Percentiles rank a stretch among this genome's conserved stretches.
Evolutionary conservation across 2,888 invertebrate genomes (phyloP).

Genomic region (Atethmia centrago): DNA sequence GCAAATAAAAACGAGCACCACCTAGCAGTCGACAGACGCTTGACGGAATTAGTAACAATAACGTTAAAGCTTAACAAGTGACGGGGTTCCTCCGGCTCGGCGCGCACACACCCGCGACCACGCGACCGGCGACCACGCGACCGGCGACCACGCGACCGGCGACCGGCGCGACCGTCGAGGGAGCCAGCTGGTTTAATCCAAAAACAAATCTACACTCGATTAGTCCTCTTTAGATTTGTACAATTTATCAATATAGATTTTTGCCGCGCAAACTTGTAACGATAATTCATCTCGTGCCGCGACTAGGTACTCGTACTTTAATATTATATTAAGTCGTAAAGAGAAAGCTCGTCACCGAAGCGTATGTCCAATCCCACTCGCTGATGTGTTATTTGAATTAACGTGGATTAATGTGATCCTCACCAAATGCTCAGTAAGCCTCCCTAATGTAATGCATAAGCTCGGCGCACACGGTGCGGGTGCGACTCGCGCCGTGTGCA

Average conservation of each 20-base stretch:
- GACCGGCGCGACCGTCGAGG: background rate
- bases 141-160: background rate
- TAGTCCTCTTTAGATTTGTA: slow-evolving; percentile 54
- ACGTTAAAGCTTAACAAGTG: slow-evolving; percentile 49
- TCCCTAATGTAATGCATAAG: slow-evolving; percentile 16
- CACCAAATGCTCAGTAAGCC: slow-evolving; percentile 37
- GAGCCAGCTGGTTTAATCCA: slow-evolving; percentile 42
- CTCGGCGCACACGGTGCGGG: background rate
- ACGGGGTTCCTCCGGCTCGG: background rate
- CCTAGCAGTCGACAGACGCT: slow-evolving; percentile 37
- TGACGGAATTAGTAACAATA: slow-evolving; percentile 59
- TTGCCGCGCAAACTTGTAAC: slow-evolving; percentile 55
- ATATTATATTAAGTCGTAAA: slow-evolving; percentile 28
- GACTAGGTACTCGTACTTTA: slow-evolving; percentile 8
- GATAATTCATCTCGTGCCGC: slow-evolving; percentile 40
- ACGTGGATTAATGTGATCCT: slow-evolving; percentile 39
- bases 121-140: too few relatives aligned
- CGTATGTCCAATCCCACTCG: background rate
- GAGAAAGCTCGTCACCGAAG: slow-evolving; percentile 18
- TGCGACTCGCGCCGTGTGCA: slow-evolving; percentile 11
- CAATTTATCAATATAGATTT: slow-evolving; percentile 64
- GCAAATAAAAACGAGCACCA: slow-evolving; percentile 57
- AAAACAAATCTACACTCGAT: slow-evolving; percentile 64
- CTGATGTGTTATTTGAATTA: slow-evolving; percentile 38
- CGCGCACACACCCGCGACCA: slow-evolving; percentile 6